phyloP scores from a whole-genome alignment of 2,113 vertebrate species.

The Erpornis zantholeuca region DNA sequence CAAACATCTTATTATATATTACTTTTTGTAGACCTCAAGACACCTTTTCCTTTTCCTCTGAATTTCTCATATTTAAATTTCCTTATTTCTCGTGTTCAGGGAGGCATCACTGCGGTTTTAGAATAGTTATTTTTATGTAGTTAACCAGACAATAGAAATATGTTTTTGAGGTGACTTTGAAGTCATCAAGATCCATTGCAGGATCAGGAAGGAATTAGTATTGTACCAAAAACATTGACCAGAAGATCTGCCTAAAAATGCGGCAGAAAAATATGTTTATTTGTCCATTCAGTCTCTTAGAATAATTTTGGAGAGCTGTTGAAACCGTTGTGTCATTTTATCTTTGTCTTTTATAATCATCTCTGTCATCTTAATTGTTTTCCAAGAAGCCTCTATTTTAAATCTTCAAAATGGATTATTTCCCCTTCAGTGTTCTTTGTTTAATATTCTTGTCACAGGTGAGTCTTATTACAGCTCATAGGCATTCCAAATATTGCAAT shows the following conservation, averaged over 20 bases:
- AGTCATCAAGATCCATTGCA: background rate
- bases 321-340: background rate
- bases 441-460: background rate
- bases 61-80: background rate
- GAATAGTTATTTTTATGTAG: background rate
- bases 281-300: background rate
- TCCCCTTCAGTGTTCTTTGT: background rate
- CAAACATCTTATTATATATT: background rate
- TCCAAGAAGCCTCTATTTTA: background rate
- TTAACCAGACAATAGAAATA: background rate
- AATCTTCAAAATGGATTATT: background rate
- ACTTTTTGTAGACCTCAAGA: background rate
- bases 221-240: accelerated
- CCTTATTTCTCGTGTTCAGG: background rate
- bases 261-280: background rate
- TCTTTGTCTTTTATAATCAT: background rate
- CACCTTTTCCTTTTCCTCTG: background rate
- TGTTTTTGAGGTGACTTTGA: background rate
- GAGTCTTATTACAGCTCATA: background rate
- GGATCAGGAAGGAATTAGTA: background rate
- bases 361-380: background rate
- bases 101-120: background rate
- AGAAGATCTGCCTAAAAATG: background rate
- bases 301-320: background rate
- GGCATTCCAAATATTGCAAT: background rate